Percentiles rank a stretch among this genome's conserved stretches.
Evolutionary conservation across 2,888 invertebrate genomes (phyloP).

Genomic region (Epistrophe eligans): DNA sequence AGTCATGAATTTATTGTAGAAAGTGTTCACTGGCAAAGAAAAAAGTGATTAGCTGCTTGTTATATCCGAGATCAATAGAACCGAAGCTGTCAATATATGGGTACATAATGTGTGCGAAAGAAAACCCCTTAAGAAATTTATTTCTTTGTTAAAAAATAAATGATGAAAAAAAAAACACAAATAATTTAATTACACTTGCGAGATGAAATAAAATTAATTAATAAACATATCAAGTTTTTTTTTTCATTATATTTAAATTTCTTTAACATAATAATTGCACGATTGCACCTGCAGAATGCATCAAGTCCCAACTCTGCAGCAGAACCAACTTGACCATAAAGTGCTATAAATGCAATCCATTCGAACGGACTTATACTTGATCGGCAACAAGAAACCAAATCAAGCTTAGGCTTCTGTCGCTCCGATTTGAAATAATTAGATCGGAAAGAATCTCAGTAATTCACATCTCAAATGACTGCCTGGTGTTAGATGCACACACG

Average conservation of each 20-base stretch:
- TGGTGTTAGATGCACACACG: constrained; percentile 46
- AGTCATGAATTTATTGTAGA: constrained; percentile 9
- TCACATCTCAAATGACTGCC: constrained; percentile 58
- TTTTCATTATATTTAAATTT: constrained; percentile 43
- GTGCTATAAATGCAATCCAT: background rate
- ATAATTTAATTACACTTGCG: constrained; percentile 13
- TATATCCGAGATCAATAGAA: background rate
- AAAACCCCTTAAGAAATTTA: background rate
- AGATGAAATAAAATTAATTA: constrained; percentile 61
- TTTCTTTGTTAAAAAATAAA: background rate
- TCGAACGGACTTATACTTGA: background rate
- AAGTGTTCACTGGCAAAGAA: background rate
- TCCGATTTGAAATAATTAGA: constrained; percentile 64
- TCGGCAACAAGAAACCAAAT: constrained; percentile 45
- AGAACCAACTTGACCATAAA: constrained; percentile 46
- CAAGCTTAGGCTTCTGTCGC: constrained; percentile 59
- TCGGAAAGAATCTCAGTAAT: constrained; percentile 73
- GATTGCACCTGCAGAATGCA: constrained; percentile 56
- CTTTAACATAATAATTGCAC: constrained; percentile 19
- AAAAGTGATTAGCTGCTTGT: constrained; percentile 5
- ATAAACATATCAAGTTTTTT: constrained; percentile 55
- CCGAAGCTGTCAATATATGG: background rate
- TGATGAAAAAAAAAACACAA: background rate
- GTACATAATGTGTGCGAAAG: background rate
- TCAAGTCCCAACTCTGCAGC: constrained; percentile 1